Base-by-base conservation (phyloP, 1,140 invertebrate genomes). In the Listronotus oregonensis region DNA sequence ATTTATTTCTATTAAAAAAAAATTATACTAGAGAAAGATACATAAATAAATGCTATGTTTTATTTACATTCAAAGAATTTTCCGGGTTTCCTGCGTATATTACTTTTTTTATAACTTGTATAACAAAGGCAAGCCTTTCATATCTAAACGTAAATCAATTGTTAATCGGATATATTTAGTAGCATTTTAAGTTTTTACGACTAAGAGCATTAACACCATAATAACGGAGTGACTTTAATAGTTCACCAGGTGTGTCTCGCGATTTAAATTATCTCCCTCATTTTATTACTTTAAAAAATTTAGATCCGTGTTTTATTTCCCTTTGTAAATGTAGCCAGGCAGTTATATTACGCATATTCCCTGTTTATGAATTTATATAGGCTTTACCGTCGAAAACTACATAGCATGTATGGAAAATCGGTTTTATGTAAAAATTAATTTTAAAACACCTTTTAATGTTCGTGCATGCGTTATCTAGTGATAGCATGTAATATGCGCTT, bases 231-330 rank as follows among this genome's bases (percentile, higher is more conserved):
- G 27, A 58, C 10, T 64, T 54, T 64, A 64, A 55, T 64, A 56
- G 17, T 51, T 47, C 39, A 64, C 61, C 61, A 64, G 61, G 61
- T 64, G 61, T 55, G 61, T 9, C 14, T 42, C 61, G 40, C 50
- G 32, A 40, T 64, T 37, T 39, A 39, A 34, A 54, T 64, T 64
- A 55, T 64, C 61, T 64, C 61, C 47, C 50, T 64, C 34, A 40
- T 64, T 64, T 64, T 64, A 64, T 64, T 64, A 55, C 49, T 55
- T 54, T 64, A 27, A 64, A 64, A 64, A 64, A 50, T 64, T 64
- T 55, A 64, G 18, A 49, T 47, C 61, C 42, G 27, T 37, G 51
- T 64, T 64, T 64, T 64, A 64, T 64, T 64, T 64, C 43, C 61
- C 43, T 64, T 64, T 64, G 27, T 55, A 64, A 64, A 64, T 64